Evolutionary conservation across 2,888 invertebrate genomes (phyloP).

Genomic region (Synanthedon vespiformis): DNA sequence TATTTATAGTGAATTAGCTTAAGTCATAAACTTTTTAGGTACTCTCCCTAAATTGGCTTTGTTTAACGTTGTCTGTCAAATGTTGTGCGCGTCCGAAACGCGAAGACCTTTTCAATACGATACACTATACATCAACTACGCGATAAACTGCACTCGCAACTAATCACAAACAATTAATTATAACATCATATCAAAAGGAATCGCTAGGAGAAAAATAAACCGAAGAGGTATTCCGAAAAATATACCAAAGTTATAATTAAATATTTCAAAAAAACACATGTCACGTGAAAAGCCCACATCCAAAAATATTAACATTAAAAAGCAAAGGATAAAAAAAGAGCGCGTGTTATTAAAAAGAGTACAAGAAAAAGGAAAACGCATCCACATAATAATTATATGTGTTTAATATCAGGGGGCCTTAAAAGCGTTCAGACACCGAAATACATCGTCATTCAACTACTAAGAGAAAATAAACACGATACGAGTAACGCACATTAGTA

Average conservation of each 20-base stretch:
- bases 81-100: slow-evolving; percentile 27
- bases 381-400: background rate
- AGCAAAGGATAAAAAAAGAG: slow-evolving; percentile 26
- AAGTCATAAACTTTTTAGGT: slow-evolving; percentile 68
- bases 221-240: slow-evolving; percentile 8
- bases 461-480: background rate
- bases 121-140: slow-evolving; percentile 13
- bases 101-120: slow-evolving; percentile 8
- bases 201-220: slow-evolving; percentile 19
- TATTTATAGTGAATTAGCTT: slow-evolving; percentile 69
- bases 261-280: slow-evolving; percentile 34
- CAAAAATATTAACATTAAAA: slow-evolving; percentile 44
- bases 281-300: slow-evolving; percentile 59
- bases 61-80: slow-evolving; percentile 62
- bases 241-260: slow-evolving; percentile 13
- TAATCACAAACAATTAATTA: slow-evolving; percentile 6
- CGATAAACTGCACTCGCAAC: slow-evolving; percentile 23
- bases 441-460: slow-evolving; percentile 16
- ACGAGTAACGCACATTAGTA: slow-evolving; percentile 15
- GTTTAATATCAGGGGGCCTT: slow-evolving; percentile 18
- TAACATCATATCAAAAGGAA: slow-evolving; percentile 50
- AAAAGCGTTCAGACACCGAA: slow-evolving; percentile 36
- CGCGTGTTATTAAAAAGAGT: slow-evolving; percentile 3
- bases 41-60: slow-evolving; percentile 62
- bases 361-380: slow-evolving; percentile 7